These are phyloP conservation scores for Gymnobelideus leadbeateri DNA, from an alignment of 2,113 vertebrate species.

Conservation along the genomic window DNA sequence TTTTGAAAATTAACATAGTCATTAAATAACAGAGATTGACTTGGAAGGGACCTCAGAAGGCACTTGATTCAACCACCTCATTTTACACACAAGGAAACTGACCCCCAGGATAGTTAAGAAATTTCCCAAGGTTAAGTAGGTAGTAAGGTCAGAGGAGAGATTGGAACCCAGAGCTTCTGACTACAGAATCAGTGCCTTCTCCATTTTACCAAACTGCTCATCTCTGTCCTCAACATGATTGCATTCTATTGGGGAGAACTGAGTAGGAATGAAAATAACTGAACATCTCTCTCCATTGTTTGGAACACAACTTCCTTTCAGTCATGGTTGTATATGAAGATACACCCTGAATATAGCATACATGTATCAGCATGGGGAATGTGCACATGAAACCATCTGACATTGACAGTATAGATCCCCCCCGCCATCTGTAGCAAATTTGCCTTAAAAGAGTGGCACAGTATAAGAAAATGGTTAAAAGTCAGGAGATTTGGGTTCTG, in stretches of 20 bases:
- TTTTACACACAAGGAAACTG: neutral
- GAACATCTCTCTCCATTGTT: neutral
- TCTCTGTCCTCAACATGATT: neutral
- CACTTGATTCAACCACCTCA: neutral
- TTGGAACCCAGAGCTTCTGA: neutral
- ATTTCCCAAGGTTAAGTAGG: neutral
- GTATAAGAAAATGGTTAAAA: neutral
- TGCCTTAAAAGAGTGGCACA: neutral
- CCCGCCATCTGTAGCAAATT: neutral
- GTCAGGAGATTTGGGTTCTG: neutral
- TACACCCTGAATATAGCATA: neutral
- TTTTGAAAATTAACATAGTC: neutral
- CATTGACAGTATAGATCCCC: neutral
- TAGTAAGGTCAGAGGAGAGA: neutral
- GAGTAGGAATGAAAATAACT: neutral
- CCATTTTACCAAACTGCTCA: neutral
- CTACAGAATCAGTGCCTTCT: neutral
- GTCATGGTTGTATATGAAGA: neutral
- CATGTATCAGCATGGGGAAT: neutral
- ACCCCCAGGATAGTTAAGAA: neutral
- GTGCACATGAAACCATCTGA: neutral
- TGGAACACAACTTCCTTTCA: neutral
- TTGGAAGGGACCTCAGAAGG: neutral
- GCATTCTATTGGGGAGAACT: neutral
- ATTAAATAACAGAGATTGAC: neutral